These are phyloP conservation scores for Clarias laeviceps DNA, from an alignment of 2,797 vertebrate genomes.

Conservation along the genomic window DNA sequence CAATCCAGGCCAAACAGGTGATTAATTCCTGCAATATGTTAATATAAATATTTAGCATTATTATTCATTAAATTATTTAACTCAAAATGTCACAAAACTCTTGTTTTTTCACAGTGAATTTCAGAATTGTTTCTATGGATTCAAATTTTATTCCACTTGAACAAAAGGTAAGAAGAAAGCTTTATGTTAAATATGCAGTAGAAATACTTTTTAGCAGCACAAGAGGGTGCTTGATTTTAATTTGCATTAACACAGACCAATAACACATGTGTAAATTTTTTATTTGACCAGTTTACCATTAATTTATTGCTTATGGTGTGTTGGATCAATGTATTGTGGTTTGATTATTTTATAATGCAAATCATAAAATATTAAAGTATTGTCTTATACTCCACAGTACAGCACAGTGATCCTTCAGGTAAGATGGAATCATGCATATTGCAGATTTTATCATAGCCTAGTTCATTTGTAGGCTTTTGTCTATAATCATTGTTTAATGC, in stretches of 20 bases:
- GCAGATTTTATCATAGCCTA: neutral
- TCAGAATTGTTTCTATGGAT: constrained; percentile 80
- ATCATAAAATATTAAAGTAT: neutral
- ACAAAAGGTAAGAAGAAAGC: constrained; percentile 59
- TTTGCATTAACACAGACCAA: neutral
- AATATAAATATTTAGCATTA: neutral
- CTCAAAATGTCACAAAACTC: neutral
- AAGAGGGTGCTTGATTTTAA: neutral
- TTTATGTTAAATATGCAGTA: constrained; percentile 11
- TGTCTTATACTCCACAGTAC: constrained; percentile 56
- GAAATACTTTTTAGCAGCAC: neutral
- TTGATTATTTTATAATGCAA: neutral
- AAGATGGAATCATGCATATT: constrained; percentile 37
- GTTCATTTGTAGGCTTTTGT: neutral
- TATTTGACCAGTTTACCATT: neutral
- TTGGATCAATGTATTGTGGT: neutral
- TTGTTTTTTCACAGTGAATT: constrained; percentile 72
- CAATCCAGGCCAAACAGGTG: constrained; percentile 83
- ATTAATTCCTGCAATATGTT: neutral
- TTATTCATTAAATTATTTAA: neutral
- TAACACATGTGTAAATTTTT: neutral
- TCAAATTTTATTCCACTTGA: constrained; percentile 67
- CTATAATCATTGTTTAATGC: neutral
- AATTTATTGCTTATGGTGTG: neutral
- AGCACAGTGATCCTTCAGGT: constrained; percentile 62